Percentiles rank a stretch among this genome's conserved stretches.
Conservation (phyloP, 2,113 vertebrate genomes). For the Pterocles burchelli region DNA sequence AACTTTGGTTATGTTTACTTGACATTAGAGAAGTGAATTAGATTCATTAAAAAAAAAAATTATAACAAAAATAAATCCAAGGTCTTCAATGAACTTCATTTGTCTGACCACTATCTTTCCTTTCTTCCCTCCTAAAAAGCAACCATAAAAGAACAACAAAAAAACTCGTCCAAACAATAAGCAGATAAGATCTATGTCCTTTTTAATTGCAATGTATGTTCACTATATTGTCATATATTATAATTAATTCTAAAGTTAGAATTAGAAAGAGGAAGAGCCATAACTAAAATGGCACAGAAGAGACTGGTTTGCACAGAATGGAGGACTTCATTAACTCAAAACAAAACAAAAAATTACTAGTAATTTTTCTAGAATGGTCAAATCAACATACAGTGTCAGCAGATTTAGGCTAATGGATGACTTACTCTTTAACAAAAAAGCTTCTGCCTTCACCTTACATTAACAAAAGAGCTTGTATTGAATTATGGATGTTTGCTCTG, state of each 20-base stretch:
- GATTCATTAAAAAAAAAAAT: not conserved
- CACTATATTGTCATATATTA: not conserved
- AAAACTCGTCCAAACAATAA: not conserved
- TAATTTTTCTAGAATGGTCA: not conserved
- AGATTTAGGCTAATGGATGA: not conserved
- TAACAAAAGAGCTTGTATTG: not conserved
- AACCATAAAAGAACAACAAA: not conserved
- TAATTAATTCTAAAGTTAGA: not conserved
- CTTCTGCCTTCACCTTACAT: not conserved
- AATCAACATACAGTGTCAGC: not conserved
- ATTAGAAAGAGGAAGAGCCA: not conserved
- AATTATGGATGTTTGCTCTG: not conserved
- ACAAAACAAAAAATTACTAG: fast-evolving
- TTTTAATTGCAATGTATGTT: not conserved
- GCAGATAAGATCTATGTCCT: not conserved
- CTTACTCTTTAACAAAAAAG: not conserved
- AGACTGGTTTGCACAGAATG: not conserved
- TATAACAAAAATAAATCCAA: not conserved
- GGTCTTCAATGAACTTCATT: not conserved
- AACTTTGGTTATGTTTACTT: not conserved
- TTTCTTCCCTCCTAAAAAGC: not conserved
- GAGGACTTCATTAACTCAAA: not conserved
- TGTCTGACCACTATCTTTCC: not conserved
- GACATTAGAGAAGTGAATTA: not conserved
- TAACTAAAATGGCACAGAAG: not conserved